Conservation (phyloP, 1,140 invertebrate species). For the Atta colombica region DNA sequence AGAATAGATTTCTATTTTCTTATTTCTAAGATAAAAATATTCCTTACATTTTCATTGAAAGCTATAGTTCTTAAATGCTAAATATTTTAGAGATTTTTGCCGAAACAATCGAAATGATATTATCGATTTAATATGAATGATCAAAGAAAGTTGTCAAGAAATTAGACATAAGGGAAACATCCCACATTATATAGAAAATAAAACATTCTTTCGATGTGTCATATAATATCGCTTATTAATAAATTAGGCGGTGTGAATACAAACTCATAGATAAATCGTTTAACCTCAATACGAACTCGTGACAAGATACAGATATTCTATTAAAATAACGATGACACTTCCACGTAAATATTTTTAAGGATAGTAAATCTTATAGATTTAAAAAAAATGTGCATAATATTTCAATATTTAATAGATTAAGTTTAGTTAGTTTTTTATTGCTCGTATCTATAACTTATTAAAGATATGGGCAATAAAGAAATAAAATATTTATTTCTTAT, state of each 20-base stretch:
- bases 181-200: not conserved
- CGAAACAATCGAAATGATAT: not conserved
- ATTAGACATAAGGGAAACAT: not conserved
- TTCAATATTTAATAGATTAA: not conserved
- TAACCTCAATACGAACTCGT: constrained; percentile 3
- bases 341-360: not conserved
- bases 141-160: not conserved
- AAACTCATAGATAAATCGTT: not conserved
- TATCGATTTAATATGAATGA: not conserved
- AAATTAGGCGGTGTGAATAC: not conserved
- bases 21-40: constrained; percentile 17
- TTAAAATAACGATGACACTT: not conserved
- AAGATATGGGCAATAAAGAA: not conserved
- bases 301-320: not conserved
- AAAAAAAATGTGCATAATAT: not conserved
- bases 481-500: not conserved
- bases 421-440: too few relatives aligned
- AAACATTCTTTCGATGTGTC: not conserved
- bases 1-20: constrained; percentile 18
- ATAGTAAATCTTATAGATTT: not conserved
- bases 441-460: not conserved
- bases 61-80: not conserved
- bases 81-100: not conserved
- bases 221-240: not conserved
- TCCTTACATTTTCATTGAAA: not conserved